phyloP scores from a whole-genome alignment of 2,797 vertebrate genomes.

The Gobio occitaniae region DNA sequence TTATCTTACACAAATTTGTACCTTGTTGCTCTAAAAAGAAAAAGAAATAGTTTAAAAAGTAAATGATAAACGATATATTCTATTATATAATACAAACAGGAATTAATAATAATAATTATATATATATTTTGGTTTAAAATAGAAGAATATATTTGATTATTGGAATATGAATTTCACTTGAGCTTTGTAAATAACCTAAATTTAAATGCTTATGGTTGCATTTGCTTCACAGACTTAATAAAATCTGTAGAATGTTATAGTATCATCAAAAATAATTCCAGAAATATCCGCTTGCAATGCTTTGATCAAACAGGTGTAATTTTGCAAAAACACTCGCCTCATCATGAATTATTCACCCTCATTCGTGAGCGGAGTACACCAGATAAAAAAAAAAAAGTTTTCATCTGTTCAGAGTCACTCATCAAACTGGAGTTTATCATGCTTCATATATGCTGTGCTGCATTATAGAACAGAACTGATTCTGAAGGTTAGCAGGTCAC shows the following conservation, averaged over 20 bases:
- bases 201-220: conserved; percentile 7
- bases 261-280: conserved; percentile 49
- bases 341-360: conserved; percentile 64
- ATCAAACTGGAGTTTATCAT: conserved; percentile 36
- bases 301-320: conserved; percentile 68
- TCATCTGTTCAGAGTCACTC: not conserved
- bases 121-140: not conserved
- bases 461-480: conserved; percentile 52
- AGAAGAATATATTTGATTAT: not conserved
- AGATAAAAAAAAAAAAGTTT: conserved; percentile 13
- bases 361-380: conserved; percentile 68
- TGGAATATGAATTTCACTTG: not conserved
- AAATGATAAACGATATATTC: not conserved
- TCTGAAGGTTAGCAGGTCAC: conserved; percentile 75
- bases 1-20: conserved; percentile 10
- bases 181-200: not conserved
- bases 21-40: not conserved
- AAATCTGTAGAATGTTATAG: not conserved
- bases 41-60: not conserved
- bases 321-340: conserved; percentile 28
- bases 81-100: not conserved
- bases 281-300: conserved; percentile 61
- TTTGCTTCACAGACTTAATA: not conserved
- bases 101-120: not conserved
- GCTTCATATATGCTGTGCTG: conserved; percentile 66